Conservation (phyloP, 2,797 vertebrate species). For the Paramormyrops hopkinsi region DNA sequence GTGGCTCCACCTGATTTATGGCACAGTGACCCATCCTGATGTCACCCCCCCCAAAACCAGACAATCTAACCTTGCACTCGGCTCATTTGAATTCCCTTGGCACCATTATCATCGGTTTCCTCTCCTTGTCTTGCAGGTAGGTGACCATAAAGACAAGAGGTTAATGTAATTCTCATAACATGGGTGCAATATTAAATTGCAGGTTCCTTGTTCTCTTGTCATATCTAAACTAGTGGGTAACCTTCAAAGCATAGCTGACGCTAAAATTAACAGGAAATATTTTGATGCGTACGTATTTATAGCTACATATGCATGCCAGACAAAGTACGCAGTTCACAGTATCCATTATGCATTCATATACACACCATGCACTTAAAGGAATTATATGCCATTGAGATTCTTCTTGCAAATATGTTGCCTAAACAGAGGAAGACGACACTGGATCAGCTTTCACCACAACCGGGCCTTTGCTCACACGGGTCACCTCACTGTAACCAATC, state of each 20-base stretch:
- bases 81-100: neutral
- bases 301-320: neutral
- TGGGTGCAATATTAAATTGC: neutral
- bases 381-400: neutral
- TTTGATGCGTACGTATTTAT: neutral
- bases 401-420: neutral
- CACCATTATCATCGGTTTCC: neutral
- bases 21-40: neutral
- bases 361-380: neutral
- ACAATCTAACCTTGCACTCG: neutral
- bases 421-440: slow-evolving; percentile 1
- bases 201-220: neutral
- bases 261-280: neutral
- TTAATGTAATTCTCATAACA: neutral
- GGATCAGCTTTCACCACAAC: neutral
- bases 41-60: neutral
- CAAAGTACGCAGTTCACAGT: neutral
- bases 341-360: neutral
- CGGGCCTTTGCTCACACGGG: neutral
- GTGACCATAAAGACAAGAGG: neutral
- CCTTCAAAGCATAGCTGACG: neutral
- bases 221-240: neutral
- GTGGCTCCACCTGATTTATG: slow-evolving; percentile 23
- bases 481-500: slow-evolving; percentile 31
- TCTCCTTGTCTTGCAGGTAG: neutral